Base-by-base conservation (phyloP, 2,113 vertebrate species). In the Pao palembangensis region DNA sequence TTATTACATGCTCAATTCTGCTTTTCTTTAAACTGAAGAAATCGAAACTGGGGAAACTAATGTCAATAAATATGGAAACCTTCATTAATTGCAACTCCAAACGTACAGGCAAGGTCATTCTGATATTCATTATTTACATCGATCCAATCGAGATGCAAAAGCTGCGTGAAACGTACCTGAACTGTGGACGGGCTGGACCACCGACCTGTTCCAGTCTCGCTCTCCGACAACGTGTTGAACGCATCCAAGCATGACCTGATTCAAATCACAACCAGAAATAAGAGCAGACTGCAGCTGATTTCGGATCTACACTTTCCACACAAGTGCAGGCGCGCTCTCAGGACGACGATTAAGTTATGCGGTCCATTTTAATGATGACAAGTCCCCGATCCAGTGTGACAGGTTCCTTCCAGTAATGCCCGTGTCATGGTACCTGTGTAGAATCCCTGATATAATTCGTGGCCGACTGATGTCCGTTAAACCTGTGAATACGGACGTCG, bases 141-240 rank as follows among this genome's bases (percentile, higher is more conserved):
- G 34, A 38, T 38, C 34, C 11, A 38, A 31, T 1, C 16, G 51
- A 43, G 41, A 52, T 13, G 63, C 31, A 47, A 2, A 51, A 44
- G 53, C 23, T 54, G 55, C 59, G 17, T n/a, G 18, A 49, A 18
- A 46, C 88, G 88, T 82, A 90, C 88, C 87, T 82, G 73, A 78
- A 61, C 50, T 18, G 46, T 18, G 51, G 73, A 63, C 42, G 76
- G 8, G 51, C 67, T 79, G 80, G 81, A 76, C 73, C 70, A 59
- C 76, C 79, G 88, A 81, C 82, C 76, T 55, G 66, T 18, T 78
- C 76, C 67, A 69, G 72, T 64, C 66, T 82, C 54, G 74, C 61
- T 69, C 65, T 73, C 55, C 49, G 76, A 68, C 87, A 89, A 91
- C 88, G 85, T 91, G 89, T 91, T 91, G 91, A 88, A 75, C 83